Base-by-base conservation (phyloP, 2,888 invertebrate species). In the Antitype chi region DNA sequence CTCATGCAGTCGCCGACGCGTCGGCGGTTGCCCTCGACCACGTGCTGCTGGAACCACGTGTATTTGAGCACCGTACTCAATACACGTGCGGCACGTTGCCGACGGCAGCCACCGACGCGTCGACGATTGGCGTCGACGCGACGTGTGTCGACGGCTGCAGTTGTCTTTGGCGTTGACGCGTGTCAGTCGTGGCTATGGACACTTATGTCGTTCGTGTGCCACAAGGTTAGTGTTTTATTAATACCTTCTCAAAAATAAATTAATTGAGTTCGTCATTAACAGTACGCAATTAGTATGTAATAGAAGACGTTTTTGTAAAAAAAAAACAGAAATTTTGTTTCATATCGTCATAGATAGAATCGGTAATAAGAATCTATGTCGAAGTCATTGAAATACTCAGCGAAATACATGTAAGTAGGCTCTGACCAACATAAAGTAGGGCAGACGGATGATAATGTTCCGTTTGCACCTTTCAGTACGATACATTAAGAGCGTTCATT, bases 401-500 rank as follows among this genome's bases (percentile, higher is more conserved):
- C 28, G 20, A 53, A 63, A 64, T 75, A 64, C 25, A 57, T 57
- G 38, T 49, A 49, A 57, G 55, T 64, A 49, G 64, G 55, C 25
- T 49, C 23, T 76, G 57, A 28, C 25, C 55, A 57, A 76, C 49
- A 38, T 38, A 75, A 64, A 49, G 63, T 49, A 49, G 57, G 49
- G 20, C 38, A 49, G 13, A 28, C 57, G 17, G n/a, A 17, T 17
- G 23, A 75, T 49, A 52, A n/a, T 76, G 52, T 76, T 68, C 28
- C 77, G 59, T 60, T 68, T 47, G 43, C 28, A 76, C 43, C 68
- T 76, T 76, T 76, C 68, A 76, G 59, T 53, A 60, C 25, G 20
- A 60, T 43, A 32, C 59, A 69, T 60, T 25, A n/a, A n/a, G n/a
- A n/a, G n/a, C n/a, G n/a, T n/a, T n/a, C n/a, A n/a, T n/a, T n/a